A percentile compares a stretch with the other conserved stretches of the same genome.
Evolutionary conservation across 2,888 invertebrate genomes (phyloP).

Genomic region (Acholoe squamosa): DNA sequence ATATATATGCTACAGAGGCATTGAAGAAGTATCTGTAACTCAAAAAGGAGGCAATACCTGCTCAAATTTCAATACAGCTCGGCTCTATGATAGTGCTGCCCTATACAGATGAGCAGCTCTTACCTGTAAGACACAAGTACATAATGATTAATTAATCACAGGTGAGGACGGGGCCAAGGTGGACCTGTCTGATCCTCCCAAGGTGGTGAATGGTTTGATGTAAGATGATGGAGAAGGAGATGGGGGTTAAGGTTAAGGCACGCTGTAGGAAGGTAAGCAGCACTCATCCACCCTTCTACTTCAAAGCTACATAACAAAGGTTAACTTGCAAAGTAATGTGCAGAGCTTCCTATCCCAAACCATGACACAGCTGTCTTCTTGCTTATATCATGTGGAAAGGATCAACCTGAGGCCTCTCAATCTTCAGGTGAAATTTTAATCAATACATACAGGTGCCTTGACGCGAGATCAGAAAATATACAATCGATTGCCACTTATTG

Average conservation of each 20-base stretch:
- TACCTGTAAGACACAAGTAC: not conserved
- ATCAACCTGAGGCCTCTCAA: not conserved
- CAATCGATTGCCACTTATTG: not conserved
- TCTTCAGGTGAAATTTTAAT: not conserved
- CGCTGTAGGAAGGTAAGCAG: not conserved
- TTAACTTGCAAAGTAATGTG: no score
- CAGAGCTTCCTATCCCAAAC: no score
- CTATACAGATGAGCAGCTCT: no score
- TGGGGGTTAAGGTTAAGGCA: not conserved
- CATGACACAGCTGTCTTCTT: no score
- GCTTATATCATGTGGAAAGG: no score
- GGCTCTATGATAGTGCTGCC: no score
- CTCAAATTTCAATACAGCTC: no score
- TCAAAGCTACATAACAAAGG: not conserved
- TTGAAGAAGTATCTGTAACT: no score
- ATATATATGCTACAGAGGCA: no score
- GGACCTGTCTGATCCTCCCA: not conserved
- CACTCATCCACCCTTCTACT: not conserved
- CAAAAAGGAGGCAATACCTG: no score
- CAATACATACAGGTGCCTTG: not conserved
- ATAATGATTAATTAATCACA: constrained; percentile 5
- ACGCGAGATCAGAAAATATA: not conserved
- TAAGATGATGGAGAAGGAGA: not conserved
- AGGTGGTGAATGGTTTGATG: no score
- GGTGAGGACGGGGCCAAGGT: not conserved